These are phyloP conservation scores for Jaculus jaculus DNA, from an alignment of 2,113 vertebrate species.

Conservation along the genomic window DNA sequence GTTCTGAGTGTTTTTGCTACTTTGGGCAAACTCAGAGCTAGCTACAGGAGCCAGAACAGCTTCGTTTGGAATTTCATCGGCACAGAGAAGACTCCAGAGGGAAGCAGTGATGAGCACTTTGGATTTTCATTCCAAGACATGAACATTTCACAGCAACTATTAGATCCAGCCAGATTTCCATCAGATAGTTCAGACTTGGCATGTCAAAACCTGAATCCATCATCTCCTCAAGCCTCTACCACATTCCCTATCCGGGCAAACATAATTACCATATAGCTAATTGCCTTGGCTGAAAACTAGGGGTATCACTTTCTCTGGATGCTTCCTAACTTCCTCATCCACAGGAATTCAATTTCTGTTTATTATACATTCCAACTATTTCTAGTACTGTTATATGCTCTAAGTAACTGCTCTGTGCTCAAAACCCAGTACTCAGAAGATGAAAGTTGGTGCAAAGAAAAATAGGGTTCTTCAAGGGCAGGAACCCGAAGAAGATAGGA, in stretches of 20 bases:
- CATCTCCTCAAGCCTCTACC: not conserved
- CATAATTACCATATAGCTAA: not conserved
- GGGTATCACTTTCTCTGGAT: not conserved
- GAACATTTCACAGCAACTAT: not conserved
- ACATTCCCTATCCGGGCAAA: not conserved
- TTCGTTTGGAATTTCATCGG: slow-evolving; percentile 9
- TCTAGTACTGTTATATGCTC: not conserved
- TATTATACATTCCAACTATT: not conserved
- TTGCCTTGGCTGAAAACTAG: not conserved
- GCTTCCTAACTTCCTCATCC: not conserved
- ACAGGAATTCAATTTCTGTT: not conserved
- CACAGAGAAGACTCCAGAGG: not conserved
- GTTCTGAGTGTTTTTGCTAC: not conserved
- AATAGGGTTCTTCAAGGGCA: not conserved
- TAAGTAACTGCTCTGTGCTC: not conserved
- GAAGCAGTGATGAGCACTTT: not conserved
- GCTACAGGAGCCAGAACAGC: not conserved
- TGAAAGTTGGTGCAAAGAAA: not conserved
- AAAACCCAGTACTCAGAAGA: not conserved
- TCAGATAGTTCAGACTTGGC: not conserved
- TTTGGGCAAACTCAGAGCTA: not conserved
- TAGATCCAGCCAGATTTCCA: not conserved
- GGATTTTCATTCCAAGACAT: not conserved
- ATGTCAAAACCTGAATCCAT: not conserved
- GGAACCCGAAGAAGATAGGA: not conserved